phyloP scores from a whole-genome alignment of 2,797 vertebrate species.

The Myiothlypis chrysogaster region DNA sequence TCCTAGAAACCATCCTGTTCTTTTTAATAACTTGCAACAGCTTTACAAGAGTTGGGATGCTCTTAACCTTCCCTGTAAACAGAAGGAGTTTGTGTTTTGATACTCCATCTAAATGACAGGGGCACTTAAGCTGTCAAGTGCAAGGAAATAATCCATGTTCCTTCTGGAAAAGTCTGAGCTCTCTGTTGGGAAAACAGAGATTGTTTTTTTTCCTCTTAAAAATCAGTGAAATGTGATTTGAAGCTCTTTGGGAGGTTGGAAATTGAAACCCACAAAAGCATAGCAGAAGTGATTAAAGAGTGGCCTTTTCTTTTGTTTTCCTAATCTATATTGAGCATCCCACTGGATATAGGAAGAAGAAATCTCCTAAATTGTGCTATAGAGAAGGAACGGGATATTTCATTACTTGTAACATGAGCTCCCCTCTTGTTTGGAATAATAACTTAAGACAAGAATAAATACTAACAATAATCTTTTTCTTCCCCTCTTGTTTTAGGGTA shows the following conservation, averaged over 20 bases:
- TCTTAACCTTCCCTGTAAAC: not conserved
- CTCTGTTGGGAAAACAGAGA: not conserved
- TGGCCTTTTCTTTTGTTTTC: not conserved
- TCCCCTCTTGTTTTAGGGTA: slow-evolving; percentile 80
- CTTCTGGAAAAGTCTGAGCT: not conserved
- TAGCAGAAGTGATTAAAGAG: not conserved
- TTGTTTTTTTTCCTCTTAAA: not conserved
- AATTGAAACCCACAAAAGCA: not conserved
- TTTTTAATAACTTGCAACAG: not conserved
- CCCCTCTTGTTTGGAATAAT: not conserved
- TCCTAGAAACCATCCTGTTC: not conserved
- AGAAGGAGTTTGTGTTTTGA: not conserved
- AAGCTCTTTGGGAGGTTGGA: not conserved
- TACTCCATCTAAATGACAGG: not conserved
- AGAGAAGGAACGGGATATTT: not conserved
- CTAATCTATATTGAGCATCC: not conserved
- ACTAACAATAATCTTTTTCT: not conserved
- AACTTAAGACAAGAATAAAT: not conserved
- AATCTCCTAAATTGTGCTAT: not conserved
- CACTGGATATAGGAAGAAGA: not conserved
- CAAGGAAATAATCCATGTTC: not conserved
- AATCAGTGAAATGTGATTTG: not conserved
- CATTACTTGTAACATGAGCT: not conserved
- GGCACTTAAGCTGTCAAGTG: not conserved
- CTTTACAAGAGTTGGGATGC: not conserved